These are phyloP conservation scores for Micropoecilia bifurca DNA, from an alignment of 2,797 vertebrate species.

Conservation along the genomic window DNA sequence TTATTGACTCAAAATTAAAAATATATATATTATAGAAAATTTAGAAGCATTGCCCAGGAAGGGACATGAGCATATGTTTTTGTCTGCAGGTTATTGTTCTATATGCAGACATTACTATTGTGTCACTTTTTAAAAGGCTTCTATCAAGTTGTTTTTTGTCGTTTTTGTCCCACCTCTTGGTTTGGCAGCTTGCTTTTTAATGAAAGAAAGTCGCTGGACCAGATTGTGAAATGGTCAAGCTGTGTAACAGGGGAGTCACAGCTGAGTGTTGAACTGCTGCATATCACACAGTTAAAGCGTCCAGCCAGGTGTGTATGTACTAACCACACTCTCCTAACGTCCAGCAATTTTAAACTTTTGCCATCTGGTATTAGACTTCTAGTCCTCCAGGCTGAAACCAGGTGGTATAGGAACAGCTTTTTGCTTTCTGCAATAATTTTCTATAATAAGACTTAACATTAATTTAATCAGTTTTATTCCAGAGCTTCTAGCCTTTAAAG, in stretches of 20 bases:
- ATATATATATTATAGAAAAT: neutral
- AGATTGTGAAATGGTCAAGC: neutral
- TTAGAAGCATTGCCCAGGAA: neutral
- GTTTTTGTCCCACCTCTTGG: neutral
- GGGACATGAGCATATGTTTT: neutral
- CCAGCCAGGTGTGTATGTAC: neutral
- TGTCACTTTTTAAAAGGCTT: neutral
- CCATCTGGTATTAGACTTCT: neutral
- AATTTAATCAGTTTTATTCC: neutral
- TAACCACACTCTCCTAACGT: neutral
- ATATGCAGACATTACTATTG: neutral
- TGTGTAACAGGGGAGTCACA: neutral
- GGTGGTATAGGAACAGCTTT: neutral
- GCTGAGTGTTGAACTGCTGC: neutral
- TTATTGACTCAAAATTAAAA: neutral
- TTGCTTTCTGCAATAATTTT: neutral
- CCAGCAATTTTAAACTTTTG: neutral
- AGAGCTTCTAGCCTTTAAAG: neutral
- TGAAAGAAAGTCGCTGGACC: neutral
- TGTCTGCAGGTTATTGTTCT: neutral
- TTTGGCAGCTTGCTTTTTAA: neutral
- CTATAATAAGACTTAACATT: neutral
- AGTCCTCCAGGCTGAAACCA: neutral
- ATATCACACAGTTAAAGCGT: neutral
- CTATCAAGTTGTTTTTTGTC: neutral